Evolutionary conservation across 30 jellyfish, hydroid and myxozoan genomes (phyloP).

Genomic region (Hydra vulgaris): DNA sequence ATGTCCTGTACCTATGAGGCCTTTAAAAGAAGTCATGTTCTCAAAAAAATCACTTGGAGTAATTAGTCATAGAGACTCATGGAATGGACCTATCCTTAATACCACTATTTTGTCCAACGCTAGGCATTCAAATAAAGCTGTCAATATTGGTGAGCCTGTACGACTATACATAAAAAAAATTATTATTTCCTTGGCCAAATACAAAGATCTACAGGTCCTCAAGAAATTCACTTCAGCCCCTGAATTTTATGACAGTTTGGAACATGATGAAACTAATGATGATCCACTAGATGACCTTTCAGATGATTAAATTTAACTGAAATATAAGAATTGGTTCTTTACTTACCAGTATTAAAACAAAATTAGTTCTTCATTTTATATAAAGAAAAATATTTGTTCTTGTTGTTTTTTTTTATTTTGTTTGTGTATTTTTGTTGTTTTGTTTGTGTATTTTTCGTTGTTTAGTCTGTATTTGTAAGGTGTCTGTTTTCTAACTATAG

Average conservation of each 20-base stretch:
- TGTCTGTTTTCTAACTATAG: too few relatives aligned
- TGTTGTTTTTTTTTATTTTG: neutral
- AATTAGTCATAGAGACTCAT: neutral
- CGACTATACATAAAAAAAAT: neutral
- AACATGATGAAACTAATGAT: neutral
- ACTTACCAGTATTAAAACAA: neutral
- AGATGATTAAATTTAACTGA: neutral
- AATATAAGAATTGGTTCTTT: neutral
- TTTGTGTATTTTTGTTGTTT: neutral
- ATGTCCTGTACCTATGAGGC: neutral
- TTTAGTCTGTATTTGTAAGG: too few relatives aligned
- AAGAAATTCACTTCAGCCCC: neutral
- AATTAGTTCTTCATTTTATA: neutral
- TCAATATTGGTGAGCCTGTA: neutral
- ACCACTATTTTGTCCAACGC: neutral
- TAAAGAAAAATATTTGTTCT: neutral
- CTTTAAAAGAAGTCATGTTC: neutral
- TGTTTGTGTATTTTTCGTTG: neutral
- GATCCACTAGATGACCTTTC: neutral
- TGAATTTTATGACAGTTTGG: neutral
- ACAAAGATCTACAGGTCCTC: neutral
- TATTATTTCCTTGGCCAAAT: neutral
- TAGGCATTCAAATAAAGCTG: neutral
- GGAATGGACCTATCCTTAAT: neutral
- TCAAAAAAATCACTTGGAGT: neutral